Conservation (phyloP, 2,113 vertebrate species). For the Mandrillus leucophaeus region DNA sequence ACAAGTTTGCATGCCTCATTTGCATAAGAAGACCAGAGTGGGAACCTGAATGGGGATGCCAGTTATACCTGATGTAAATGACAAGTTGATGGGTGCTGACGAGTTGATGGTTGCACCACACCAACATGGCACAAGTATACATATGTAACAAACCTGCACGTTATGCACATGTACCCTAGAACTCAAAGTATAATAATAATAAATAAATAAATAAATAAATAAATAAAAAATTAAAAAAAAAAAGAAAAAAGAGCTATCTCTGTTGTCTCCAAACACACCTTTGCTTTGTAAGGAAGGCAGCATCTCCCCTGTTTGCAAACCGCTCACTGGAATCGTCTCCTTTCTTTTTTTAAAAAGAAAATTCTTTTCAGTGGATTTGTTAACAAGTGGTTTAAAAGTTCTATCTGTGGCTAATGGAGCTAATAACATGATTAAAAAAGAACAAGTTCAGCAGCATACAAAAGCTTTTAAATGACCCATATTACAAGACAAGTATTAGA, state of each 20-base stretch:
- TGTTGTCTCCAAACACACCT: not conserved
- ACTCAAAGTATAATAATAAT: too few relatives aligned
- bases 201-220: too few relatives aligned
- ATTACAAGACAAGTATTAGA: not conserved
- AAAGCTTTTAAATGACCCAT: not conserved
- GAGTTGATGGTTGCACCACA: too few relatives aligned
- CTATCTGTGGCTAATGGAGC: not conserved
- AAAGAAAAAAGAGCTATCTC: not conserved
- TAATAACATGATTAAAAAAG: not conserved
- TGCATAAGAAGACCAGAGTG: not conserved
- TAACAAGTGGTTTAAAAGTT: not conserved
- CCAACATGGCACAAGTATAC: too few relatives aligned
- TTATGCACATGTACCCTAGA: too few relatives aligned
- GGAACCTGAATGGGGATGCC: not conserved
- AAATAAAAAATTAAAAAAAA: too few relatives aligned
- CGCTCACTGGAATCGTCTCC: not conserved
- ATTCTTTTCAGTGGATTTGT: not conserved
- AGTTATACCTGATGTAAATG: too few relatives aligned
- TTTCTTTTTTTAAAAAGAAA: not conserved
- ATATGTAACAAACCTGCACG: too few relatives aligned
- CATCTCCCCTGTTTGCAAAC: not conserved
- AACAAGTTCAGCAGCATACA: not conserved
- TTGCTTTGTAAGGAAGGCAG: not conserved
- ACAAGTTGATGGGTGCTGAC: too few relatives aligned
- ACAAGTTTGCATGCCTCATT: not conserved